Evolutionary conservation across 2,797 vertebrate species (phyloP).

Genomic region (Masticophis lateralis): DNA sequence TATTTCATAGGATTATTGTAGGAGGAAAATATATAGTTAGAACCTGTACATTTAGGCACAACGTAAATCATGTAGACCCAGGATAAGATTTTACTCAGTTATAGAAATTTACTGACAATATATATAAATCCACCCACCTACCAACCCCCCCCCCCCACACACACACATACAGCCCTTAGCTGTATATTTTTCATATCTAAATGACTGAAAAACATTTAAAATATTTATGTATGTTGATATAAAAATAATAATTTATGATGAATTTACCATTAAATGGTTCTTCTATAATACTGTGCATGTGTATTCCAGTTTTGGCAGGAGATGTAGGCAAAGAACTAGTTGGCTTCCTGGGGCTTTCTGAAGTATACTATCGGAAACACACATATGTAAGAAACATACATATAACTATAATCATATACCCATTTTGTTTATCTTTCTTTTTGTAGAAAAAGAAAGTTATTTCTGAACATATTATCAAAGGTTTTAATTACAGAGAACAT

Average conservation of each 20-base stretch:
- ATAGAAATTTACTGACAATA: not conserved
- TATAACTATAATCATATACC: not conserved
- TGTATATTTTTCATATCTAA: not conserved
- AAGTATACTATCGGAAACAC: constrained; percentile 69
- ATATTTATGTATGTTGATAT: not conserved
- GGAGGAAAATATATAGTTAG: not conserved
- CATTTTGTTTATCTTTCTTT: constrained; percentile 11
- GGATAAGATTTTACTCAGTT: not conserved
- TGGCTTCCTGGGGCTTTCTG: constrained; percentile 67
- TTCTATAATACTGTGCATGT: constrained; percentile 50
- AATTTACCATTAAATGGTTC: constrained; percentile 74
- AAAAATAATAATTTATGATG: not conserved
- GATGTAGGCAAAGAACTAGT: constrained; percentile 25
- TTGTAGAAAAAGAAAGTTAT: not conserved
- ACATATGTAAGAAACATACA: not conserved
- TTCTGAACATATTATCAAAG: not conserved
- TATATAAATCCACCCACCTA: no score
- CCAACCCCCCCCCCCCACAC: no score
- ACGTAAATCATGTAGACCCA: not conserved
- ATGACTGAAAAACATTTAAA: not conserved
- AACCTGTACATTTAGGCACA: not conserved
- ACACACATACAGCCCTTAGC: not conserved
- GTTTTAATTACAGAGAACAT: not conserved
- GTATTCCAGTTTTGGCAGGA: constrained; percentile 41
- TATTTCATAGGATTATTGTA: no score